Evolutionary conservation across 2,797 vertebrate genomes (phyloP), one percentile per base, ranked within the genome.

Genomic region (Mionectes olivaceus): DNA sequence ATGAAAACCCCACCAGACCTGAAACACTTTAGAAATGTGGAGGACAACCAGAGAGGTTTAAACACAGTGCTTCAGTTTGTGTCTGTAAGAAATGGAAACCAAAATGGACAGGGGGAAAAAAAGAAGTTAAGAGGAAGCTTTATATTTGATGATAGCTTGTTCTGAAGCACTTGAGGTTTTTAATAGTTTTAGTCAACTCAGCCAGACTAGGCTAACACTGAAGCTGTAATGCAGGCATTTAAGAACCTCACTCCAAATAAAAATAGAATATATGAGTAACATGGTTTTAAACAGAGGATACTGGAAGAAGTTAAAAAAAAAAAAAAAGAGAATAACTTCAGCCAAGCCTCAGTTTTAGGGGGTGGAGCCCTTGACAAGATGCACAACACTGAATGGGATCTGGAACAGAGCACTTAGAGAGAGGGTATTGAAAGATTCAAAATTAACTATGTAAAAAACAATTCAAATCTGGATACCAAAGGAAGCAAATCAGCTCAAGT

Each of bases 151-250:
- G 4, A 52, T 46, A 79, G 53, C 37, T 83, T 85, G 15, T 43
- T 87, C 82, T 85, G 47, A 89, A 80, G 22, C 47, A 92, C 68
- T 85, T 85, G 60, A 92, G 47, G 12, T 23, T 96, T 92, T 89
- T 70, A 92, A 74, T 70, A 74, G 35, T 68, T 91, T 78, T 37
- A 55, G 57, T 53, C 39, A 81, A 68, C 28, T 90, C 76, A 93
- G 47, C 24, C 75, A 87, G 65, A 56, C 46, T 67, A 82, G 27
- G 9, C 65, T 70, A 83, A 69, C 35, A 69, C 19, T 73, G 55
- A 83, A 75, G 37, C 28, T 52, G 18, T 52, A 83, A 55, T 63
- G 22, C 49, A 89, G 53, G 28, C 32, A 64, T 87, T 68, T 73
- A 18, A 86, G 47, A 83, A 63, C 25, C 55, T 59, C 50, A 59